Evolutionary conservation across 2,113 vertebrate genomes (phyloP).

Genomic region (Tychaedon coryphoeus): DNA sequence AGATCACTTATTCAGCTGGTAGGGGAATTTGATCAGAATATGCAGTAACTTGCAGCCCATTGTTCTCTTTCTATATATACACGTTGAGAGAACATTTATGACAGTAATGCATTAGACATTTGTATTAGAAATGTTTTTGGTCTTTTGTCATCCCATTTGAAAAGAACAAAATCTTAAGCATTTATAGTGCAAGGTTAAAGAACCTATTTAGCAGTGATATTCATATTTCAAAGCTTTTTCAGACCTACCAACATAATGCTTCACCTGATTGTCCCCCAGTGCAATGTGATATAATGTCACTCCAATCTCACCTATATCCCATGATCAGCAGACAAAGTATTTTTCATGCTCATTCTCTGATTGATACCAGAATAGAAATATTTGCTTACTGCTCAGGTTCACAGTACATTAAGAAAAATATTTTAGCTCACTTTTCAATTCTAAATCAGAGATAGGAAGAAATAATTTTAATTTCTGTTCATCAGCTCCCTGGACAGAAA

Average conservation of each 20-base stretch:
- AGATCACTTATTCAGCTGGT: slow-evolving; percentile 11
- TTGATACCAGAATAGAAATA: not conserved
- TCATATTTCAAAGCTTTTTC: not conserved
- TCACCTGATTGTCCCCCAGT: not conserved
- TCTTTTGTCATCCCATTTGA: slow-evolving; percentile 32
- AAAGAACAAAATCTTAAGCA: slow-evolving; percentile 26
- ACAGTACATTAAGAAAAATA: not conserved
- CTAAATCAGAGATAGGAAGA: not conserved
- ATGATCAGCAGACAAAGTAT: not conserved
- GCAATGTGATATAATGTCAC: not conserved
- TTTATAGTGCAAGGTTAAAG: slow-evolving; percentile 11
- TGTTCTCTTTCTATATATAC: slow-evolving; percentile 56
- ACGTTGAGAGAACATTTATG: slow-evolving; percentile 30
- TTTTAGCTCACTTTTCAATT: not conserved
- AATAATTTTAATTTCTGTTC: not conserved
- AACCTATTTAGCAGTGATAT: slow-evolving; percentile 10
- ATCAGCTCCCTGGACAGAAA: not conserved
- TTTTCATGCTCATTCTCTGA: not conserved
- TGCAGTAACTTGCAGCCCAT: slow-evolving; percentile 12
- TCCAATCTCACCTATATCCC: not conserved
- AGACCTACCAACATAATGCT: not conserved
- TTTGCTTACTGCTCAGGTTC: not conserved
- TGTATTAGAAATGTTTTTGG: slow-evolving; percentile 36
- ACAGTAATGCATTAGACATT: slow-evolving; percentile 34
- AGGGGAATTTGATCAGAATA: slow-evolving; percentile 33